A percentile compares a stretch with the other conserved stretches of the same genome.
These are phyloP conservation scores for Cenopis cana DNA, from an alignment of 2,888 invertebrate species.

Conservation along the genomic window DNA sequence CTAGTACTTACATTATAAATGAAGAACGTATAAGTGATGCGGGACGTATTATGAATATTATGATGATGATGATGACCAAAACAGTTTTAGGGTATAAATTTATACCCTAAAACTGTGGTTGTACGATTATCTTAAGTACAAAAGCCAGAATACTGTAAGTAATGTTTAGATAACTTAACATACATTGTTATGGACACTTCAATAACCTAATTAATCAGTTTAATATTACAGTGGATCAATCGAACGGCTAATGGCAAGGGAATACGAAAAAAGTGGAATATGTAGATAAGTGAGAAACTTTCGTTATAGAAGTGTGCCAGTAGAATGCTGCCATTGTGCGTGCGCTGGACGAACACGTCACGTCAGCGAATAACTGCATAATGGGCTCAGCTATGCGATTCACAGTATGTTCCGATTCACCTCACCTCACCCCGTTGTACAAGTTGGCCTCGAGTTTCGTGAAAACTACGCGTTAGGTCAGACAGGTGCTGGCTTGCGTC, in stretches of 20 bases:
- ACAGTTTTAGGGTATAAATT: too few relatives aligned
- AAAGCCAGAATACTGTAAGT: background rate
- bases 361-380: constrained; percentile 67
- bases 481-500: background rate
- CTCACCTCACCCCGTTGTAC: background rate
- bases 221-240: constrained; percentile 62
- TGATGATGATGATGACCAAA: too few relatives aligned
- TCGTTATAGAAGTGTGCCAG: constrained; percentile 77
- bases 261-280: constrained; percentile 74
- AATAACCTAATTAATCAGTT: constrained; percentile 60
- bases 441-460: background rate
- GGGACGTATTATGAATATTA: too few relatives aligned
- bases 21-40: too few relatives aligned
- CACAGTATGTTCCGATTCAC: constrained; percentile 4
- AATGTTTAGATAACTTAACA: constrained; percentile 10
- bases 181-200: constrained; percentile 51
- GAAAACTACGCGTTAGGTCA: background rate
- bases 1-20: too few relatives aligned
- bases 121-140: too few relatives aligned
- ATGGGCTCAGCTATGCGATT: constrained; percentile 52
- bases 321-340: constrained; percentile 67
- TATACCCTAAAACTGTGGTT: too few relatives aligned
- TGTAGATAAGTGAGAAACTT: constrained; percentile 69
- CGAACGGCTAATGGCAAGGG: constrained; percentile 58
- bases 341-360: constrained; percentile 53